Evolutionary conservation across 2,797 vertebrate genomes (phyloP).

Genomic region (Macropus fuliginosus): DNA sequence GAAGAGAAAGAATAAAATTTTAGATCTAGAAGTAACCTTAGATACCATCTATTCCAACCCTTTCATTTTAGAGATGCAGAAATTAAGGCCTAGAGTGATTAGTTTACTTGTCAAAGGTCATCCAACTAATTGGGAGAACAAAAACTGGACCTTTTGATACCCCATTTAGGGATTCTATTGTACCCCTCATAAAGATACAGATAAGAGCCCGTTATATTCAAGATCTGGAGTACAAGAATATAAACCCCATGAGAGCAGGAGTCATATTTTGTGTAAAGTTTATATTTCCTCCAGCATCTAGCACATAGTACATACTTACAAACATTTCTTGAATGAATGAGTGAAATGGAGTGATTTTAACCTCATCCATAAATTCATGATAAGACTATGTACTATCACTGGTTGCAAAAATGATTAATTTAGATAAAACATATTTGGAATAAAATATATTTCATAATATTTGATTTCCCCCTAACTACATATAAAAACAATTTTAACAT

Average conservation of each 20-base stretch:
- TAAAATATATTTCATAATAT: neutral
- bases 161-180: neutral
- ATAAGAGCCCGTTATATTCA: conserved; percentile 4
- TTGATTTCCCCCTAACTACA: neutral
- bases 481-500: neutral
- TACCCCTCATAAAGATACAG: neutral
- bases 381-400: neutral
- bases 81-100: conserved; percentile 1
- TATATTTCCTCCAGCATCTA: neutral
- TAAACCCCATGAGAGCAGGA: neutral
- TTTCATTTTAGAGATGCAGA: conserved; percentile 42
- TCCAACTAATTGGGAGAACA: neutral
- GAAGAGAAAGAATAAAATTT: conserved; percentile 41
- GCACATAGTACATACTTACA: neutral
- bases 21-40: neutral
- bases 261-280: neutral
- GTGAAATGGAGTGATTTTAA: neutral
- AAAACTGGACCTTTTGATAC: neutral
- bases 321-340: neutral
- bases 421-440: neutral
- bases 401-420: neutral
- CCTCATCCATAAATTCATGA: neutral
- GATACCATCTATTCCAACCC: neutral
- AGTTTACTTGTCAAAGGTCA: neutral
- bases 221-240: neutral